These are phyloP conservation scores for Rhabdomys dilectus DNA, from an alignment of 2,113 vertebrate genomes.

Conservation along the genomic window DNA sequence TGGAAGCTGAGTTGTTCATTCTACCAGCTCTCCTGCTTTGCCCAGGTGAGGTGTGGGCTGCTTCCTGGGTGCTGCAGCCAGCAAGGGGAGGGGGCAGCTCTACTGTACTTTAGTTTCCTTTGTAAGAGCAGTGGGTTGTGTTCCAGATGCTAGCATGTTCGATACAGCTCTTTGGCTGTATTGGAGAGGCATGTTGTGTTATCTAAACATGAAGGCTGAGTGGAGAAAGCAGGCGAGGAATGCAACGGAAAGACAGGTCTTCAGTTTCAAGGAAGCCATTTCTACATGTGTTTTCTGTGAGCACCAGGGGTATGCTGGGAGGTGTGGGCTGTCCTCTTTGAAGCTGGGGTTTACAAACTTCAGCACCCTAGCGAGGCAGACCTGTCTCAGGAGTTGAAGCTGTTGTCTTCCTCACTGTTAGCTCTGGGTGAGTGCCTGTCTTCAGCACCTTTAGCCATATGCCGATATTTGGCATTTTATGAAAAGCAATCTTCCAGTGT, in stretches of 20 bases:
- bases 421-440: accelerated
- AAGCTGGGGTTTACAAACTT: not conserved
- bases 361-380: not conserved
- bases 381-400: not conserved
- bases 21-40: not conserved
- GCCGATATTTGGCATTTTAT: not conserved
- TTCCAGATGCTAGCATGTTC: not conserved
- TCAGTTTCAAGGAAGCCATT: not conserved
- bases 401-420: not conserved
- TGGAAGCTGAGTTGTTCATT: not conserved
- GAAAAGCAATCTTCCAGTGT: not conserved
- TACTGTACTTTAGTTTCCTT: not conserved
- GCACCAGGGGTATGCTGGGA: no score
- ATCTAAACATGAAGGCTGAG: not conserved
- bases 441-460: not conserved
- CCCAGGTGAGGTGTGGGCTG: not conserved
- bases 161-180: not conserved
- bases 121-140: not conserved
- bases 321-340: no score
- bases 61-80: no score
- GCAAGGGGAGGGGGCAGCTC: not conserved
- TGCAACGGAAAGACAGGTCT: not conserved
- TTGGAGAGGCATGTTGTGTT: not conserved
- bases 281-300: not conserved
- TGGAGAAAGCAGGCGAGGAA: not conserved